A percentile compares a stretch with the other conserved stretches of the same genome.
These are phyloP conservation scores for Linnaemya tessellans DNA, from an alignment of 2,888 invertebrate genomes.

Conservation along the genomic window DNA sequence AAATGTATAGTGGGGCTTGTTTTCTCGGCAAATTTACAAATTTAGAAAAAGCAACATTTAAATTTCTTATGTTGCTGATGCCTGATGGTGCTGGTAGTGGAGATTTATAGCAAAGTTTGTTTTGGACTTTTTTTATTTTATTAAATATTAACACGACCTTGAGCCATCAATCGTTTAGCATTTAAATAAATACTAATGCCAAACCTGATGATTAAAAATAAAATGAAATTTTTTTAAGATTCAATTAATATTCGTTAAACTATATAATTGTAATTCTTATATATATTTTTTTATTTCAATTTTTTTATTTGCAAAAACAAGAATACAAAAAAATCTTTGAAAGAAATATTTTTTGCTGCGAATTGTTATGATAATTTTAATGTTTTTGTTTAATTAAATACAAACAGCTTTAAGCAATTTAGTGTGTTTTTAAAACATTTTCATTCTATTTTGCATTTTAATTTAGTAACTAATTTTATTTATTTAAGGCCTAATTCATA, in stretches of 20 bases:
- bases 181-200: slow-evolving; percentile 28
- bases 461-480: too few species aligned
- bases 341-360: too few species aligned
- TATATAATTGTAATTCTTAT: not conserved
- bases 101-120: slow-evolving; percentile 13
- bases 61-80: slow-evolving; percentile 8
- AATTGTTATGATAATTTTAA: not conserved
- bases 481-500: too few species aligned
- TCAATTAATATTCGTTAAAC: not conserved
- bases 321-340: not conserved
- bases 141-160: slow-evolving; percentile 53
- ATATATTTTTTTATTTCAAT: not conserved
- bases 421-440: too few species aligned
- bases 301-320: too few species aligned
- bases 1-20: slow-evolving; percentile 27
- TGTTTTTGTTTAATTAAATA: too few species aligned
- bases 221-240: slow-evolving; percentile 43
- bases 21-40: slow-evolving; percentile 38
- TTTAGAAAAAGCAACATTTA: slow-evolving; percentile 24
- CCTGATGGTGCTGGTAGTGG: slow-evolving; percentile 31
- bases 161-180: slow-evolving; percentile 63
- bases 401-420: too few species aligned
- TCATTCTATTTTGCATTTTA: too few species aligned
- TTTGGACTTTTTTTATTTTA: slow-evolving; percentile 10
- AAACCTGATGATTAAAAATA: not conserved